These are phyloP conservation scores for Triplophysa tibetana DNA, from an alignment of 2,113 vertebrate species.

Conservation along the genomic window DNA sequence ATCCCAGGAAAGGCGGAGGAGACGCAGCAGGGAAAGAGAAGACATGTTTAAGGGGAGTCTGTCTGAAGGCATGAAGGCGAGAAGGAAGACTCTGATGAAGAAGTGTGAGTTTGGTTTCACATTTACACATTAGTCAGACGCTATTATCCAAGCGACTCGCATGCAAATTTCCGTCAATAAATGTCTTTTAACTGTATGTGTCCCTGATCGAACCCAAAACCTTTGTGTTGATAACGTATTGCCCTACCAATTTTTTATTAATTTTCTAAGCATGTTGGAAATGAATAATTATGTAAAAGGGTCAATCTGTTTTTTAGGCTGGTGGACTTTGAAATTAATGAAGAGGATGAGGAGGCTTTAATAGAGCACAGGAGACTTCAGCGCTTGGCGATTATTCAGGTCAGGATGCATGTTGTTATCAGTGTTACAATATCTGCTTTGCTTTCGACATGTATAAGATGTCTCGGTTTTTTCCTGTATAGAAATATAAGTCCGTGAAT, in stretches of 20 bases:
- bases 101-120: conserved; percentile 81
- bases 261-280: background rate
- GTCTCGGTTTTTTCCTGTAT: background rate
- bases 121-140: too few species aligned
- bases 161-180: too few species aligned
- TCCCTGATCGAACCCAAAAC: too few species aligned
- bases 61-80: conserved; percentile 97
- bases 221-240: too few species aligned
- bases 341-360: conserved; percentile 93
- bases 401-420: conserved; percentile 55
- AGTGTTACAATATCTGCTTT: background rate
- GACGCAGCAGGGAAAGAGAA: conserved; percentile 86
- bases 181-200: too few species aligned
- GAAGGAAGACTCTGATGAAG: conserved; percentile 91
- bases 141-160: too few species aligned
- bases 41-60: conserved; percentile 99
- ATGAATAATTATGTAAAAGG: background rate
- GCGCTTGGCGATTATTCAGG: conserved; percentile 93
- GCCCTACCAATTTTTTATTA: background rate
- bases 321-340: conserved; percentile 94
- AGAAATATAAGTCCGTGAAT: conserved; percentile 91
- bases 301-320: conserved; percentile 70
- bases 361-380: conserved; percentile 92
- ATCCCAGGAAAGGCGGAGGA: conserved; percentile 81
- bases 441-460: background rate